Evolutionary conservation across 1,140 invertebrate genomes (phyloP).

Genomic region (Spodoptera litura): DNA sequence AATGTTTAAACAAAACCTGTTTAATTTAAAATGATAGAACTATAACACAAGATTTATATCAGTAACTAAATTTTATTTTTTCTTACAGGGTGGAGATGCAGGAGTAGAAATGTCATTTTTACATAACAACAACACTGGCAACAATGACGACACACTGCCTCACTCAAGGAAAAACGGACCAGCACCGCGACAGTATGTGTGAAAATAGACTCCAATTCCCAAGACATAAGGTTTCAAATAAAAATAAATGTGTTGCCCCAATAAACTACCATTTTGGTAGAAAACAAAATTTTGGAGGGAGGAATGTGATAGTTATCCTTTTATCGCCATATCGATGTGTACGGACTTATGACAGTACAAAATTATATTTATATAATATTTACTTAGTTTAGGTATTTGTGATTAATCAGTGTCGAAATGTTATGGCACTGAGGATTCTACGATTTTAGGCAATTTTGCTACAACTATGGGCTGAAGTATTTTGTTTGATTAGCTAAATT

Average conservation of each 20-base stretch:
- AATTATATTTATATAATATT: slow-evolving; percentile 71
- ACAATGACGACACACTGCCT: slow-evolving; percentile 73
- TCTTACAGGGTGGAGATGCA: slow-evolving; percentile 69
- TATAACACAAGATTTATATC: neutral
- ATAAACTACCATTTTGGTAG: slow-evolving; percentile 60
- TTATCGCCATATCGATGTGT: slow-evolving; percentile 63
- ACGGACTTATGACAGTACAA: slow-evolving; percentile 77
- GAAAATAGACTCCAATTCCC: slow-evolving; percentile 47
- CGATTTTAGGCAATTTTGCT: slow-evolving; percentile 8
- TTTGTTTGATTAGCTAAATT: slow-evolving; percentile 38
- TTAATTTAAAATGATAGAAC: no score
- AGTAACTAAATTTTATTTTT: neutral
- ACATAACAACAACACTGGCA: slow-evolving; percentile 79
- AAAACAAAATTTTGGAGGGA: slow-evolving; percentile 54
- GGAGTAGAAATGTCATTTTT: slow-evolving; percentile 81
- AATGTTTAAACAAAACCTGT: no score
- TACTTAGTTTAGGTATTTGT: slow-evolving; percentile 54
- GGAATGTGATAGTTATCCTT: slow-evolving; percentile 67
- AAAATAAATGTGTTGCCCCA: slow-evolving; percentile 53
- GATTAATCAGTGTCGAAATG: slow-evolving; percentile 55
- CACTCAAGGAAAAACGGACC: slow-evolving; percentile 78
- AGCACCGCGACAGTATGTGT: slow-evolving; percentile 73
- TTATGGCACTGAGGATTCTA: slow-evolving; percentile 13
- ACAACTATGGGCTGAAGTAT: slow-evolving; percentile 18
- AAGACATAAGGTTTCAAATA: slow-evolving; percentile 33